phyloP scores from a whole-genome alignment of 2,888 invertebrate species.

The Osmoderma eremita region DNA sequence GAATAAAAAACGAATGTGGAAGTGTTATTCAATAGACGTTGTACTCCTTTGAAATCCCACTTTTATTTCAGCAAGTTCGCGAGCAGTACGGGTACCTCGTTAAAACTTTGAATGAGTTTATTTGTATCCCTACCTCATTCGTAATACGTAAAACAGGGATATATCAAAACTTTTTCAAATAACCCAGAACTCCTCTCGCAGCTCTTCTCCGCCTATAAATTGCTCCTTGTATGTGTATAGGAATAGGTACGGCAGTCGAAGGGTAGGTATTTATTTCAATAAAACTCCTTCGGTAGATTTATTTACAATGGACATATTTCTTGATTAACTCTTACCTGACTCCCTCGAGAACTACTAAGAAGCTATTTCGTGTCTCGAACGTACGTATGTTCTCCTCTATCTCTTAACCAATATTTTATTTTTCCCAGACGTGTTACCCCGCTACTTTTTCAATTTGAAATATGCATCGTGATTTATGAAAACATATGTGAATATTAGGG shows the following conservation, averaged over 20 bases:
- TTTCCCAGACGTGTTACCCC: constrained; percentile 16
- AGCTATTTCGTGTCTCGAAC: constrained; percentile 46
- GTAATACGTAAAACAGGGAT: constrained; percentile 38
- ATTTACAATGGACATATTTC: constrained; percentile 47
- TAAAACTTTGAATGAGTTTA: constrained; percentile 50
- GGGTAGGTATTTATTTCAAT: constrained; percentile 45
- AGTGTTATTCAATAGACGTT: constrained; percentile 35
- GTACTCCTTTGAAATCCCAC: neutral
- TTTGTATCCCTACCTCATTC: constrained; percentile 45
- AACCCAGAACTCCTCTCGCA: constrained; percentile 15
- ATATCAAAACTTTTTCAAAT: constrained; percentile 37
- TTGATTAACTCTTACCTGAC: constrained; percentile 45
- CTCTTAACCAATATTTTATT: constrained; percentile 38
- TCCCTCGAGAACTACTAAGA: constrained; percentile 45
- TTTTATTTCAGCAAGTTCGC: constrained; percentile 39
- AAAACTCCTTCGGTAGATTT: constrained; percentile 44
- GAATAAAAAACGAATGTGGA: constrained; percentile 37
- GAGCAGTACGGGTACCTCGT: constrained; percentile 46
- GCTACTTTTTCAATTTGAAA: constrained; percentile 26
- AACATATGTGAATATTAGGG: constrained; percentile 4
- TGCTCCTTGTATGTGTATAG: constrained; percentile 17
- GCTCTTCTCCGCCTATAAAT: constrained; percentile 25
- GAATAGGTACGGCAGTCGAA: constrained; percentile 33
- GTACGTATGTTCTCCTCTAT: constrained; percentile 29
- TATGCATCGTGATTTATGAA: constrained; percentile 17